phyloP scores from a whole-genome alignment of 2,888 invertebrate species.

The Eupithecia exiguata region DNA sequence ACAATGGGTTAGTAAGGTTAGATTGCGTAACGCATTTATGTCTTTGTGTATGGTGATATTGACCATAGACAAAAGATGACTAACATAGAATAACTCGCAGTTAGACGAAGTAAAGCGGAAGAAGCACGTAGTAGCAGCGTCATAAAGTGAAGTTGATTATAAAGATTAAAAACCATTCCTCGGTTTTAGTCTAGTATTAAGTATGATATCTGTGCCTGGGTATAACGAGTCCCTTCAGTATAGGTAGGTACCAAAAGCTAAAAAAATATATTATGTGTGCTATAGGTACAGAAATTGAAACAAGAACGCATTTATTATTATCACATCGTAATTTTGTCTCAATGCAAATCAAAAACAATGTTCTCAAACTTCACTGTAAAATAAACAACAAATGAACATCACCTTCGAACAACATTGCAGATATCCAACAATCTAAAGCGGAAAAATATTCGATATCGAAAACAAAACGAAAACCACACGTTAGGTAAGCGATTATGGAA shows the following conservation, averaged over 20 bases:
- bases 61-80: constrained; percentile 21
- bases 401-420: neutral
- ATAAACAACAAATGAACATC: neutral
- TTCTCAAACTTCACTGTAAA: neutral
- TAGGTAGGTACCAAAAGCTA: neutral
- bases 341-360: neutral
- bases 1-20: constrained; percentile 7
- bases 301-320: neutral
- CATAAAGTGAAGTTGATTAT: neutral
- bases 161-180: neutral
- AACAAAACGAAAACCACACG: constrained; percentile 76
- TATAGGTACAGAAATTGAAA: neutral
- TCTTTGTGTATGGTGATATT: constrained; percentile 15
- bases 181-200: no score
- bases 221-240: neutral
- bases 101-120: constrained; percentile 6
- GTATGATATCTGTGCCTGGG: no score
- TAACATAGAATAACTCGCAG: constrained; percentile 11
- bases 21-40: constrained; percentile 11
- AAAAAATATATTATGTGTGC: neutral
- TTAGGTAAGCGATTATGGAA: constrained; percentile 47
- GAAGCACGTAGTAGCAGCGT: constrained; percentile 5
- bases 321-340: neutral
- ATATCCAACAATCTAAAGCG: neutral
- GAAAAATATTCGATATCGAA: constrained; percentile 62